phyloP scores from a whole-genome alignment of 2,113 vertebrate genomes.

The Podiceps cristatus region DNA sequence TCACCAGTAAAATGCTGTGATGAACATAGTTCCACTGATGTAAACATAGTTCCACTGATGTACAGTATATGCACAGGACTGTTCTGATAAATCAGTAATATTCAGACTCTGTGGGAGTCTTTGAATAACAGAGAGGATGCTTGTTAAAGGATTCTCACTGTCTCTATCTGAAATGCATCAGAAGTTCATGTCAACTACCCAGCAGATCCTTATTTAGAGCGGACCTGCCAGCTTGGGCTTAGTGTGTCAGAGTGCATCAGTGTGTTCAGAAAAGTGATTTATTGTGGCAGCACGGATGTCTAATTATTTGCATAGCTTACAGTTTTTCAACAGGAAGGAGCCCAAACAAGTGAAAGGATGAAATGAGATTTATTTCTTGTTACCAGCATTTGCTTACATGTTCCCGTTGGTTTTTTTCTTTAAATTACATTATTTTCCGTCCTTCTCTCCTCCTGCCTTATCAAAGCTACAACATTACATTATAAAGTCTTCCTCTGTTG shows the following conservation, averaged over 20 bases:
- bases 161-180: constrained; percentile 70
- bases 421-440: constrained; percentile 20
- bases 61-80: background rate
- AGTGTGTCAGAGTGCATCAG: constrained; percentile 69
- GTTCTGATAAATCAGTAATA: constrained; percentile 40
- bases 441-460: background rate
- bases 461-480: constrained; percentile 9
- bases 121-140: constrained; percentile 36
- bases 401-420: constrained; percentile 22
- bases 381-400: constrained; percentile 13
- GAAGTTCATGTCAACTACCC: constrained; percentile 63
- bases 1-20: background rate
- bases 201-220: constrained; percentile 68
- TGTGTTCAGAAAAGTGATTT: constrained; percentile 70
- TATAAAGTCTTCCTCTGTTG: background rate
- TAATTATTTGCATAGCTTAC: constrained; percentile 71
- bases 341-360: constrained; percentile 21
- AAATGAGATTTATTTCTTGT: constrained; percentile 39
- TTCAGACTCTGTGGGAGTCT: background rate
- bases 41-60: background rate
- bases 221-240: constrained; percentile 48
- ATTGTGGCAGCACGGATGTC: constrained; percentile 64
- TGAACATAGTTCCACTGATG: background rate
- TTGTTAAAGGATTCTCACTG: constrained; percentile 41
- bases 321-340: constrained; percentile 59